Evolutionary conservation across 2,888 invertebrate genomes (phyloP), one percentile per base, ranked within the genome.

Genomic region (Melangyna quadrimaculata): DNA sequence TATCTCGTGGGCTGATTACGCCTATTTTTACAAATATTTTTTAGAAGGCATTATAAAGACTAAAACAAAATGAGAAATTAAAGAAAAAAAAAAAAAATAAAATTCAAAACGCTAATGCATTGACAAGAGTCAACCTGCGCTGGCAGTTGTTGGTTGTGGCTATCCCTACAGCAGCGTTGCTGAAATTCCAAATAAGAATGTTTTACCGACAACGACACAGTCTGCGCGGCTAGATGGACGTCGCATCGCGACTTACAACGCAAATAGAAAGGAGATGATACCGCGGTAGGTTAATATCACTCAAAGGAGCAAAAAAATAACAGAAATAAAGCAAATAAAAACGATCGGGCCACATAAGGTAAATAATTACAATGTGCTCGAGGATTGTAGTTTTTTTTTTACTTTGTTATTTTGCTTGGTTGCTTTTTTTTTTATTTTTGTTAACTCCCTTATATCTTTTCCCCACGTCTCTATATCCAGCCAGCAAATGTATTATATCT

Each of bases 331-430:
- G 69, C 77, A 78, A 86, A 81, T 70, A 81, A 73, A 86, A 86
- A 86, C 63, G 65, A 43, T 65, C 71, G 51, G 51, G 69, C 84
- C 84, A 67, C 80, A 81, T 69, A 86, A 86, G 86, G 86, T 81
- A 86, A 86, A 86, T 86, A 86, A 86, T 86, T 86, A 86, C 81
- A 81, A 81, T 86, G 67, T 81, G 81, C 86, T 78, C 80, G 77
- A 65, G 77, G 86, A 86, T 78, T 86, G 86, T 78, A 86, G 81
- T 73, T 86, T 81, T 81, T 80, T 59, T 79, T 53, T 78, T 43
- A n/a, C n/a, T n/a, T n/a, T n/a, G n/a, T n/a, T 59, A 37, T 55
- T 71, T 61, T 37, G 14, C 12, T 14, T 35, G 0, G 3, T 35
- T 35, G 0, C 12, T 37, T 37, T 37, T 37, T 37, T 14, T 37